Evolutionary conservation across 2,888 invertebrate species (phyloP).

Genomic region (Achlya flavicornis): DNA sequence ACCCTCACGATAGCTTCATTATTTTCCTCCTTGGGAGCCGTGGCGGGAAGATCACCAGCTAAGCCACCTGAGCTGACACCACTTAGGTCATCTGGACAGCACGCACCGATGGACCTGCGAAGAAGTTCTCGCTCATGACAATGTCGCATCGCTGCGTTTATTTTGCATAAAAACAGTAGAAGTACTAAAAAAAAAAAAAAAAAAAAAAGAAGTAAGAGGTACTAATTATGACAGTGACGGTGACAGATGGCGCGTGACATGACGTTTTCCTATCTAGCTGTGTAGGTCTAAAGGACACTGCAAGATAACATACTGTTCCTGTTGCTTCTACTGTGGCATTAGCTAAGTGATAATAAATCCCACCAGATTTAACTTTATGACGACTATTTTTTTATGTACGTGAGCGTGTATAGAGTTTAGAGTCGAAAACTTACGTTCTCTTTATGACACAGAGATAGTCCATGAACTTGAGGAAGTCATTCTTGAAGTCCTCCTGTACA

Average conservation of each 20-base stretch:
- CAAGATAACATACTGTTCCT: too few species aligned
- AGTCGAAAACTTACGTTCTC: constrained; percentile 76
- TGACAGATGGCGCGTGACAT: too few species aligned
- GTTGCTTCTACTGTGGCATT: too few species aligned
- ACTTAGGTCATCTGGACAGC: constrained; percentile 86
- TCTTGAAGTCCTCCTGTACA: constrained; percentile 84
- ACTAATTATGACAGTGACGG: too few species aligned
- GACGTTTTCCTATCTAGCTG: too few species aligned
- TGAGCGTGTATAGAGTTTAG: background rate
- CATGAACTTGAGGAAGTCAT: constrained; percentile 84
- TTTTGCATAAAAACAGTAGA: background rate
- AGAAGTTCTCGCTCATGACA: background rate
- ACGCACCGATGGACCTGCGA: constrained; percentile 86
- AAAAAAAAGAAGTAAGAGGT: too few species aligned
- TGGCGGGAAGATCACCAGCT: constrained; percentile 80
- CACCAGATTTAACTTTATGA: too few species aligned
- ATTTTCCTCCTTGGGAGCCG: constrained; percentile 75
- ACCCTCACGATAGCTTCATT: constrained; percentile 69
- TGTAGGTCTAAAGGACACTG: too few species aligned
- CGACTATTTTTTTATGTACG: too few species aligned
- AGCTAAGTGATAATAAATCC: too few species aligned
- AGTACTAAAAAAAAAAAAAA: too few species aligned
- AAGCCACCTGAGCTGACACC: constrained; percentile 69
- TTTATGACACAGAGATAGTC: constrained; percentile 89
- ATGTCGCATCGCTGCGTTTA: background rate